Evolutionary conservation across 2,113 vertebrate species (phyloP).

Genomic region (Brachyhypopomus gauderio): DNA sequence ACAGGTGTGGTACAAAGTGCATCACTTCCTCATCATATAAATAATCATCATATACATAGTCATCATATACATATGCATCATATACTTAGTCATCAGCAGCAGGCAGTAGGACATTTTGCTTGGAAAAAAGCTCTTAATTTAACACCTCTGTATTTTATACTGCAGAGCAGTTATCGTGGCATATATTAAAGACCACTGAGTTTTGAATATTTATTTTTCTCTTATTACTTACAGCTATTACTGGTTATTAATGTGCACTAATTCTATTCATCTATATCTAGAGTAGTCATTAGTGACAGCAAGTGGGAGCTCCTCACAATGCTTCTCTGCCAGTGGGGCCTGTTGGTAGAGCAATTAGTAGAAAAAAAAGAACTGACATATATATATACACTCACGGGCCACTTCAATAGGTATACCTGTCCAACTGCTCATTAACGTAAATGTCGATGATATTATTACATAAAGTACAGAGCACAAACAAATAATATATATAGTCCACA

Average conservation of each 20-base stretch:
- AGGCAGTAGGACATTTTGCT: background rate
- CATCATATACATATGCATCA: too few relatives aligned
- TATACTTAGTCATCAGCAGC: too few relatives aligned
- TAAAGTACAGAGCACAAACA: too few relatives aligned
- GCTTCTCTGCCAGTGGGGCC: too few relatives aligned
- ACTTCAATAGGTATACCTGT: too few relatives aligned
- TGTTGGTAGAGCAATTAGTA: too few relatives aligned
- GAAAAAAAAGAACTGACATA: too few relatives aligned
- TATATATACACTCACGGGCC: too few relatives aligned
- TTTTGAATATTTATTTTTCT: constrained; percentile 16
- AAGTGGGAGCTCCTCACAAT: background rate
- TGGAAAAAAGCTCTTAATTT: background rate
- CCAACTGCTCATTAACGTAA: too few relatives aligned
- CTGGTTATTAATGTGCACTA: constrained; percentile 3
- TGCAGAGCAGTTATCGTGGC: background rate
- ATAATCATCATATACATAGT: too few relatives aligned
- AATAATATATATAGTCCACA: too few relatives aligned
- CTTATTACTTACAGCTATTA: constrained; percentile 13
- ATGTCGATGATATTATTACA: too few relatives aligned
- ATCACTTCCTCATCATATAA: background rate
- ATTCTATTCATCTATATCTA: background rate
- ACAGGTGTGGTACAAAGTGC: background rate
- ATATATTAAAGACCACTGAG: background rate
- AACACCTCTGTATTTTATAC: background rate
- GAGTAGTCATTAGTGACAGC: background rate